A percentile compares a stretch with the other conserved stretches of the same genome.
phyloP scores from a whole-genome alignment of 2,113 vertebrate genomes.

The Collichthys lucidus region DNA sequence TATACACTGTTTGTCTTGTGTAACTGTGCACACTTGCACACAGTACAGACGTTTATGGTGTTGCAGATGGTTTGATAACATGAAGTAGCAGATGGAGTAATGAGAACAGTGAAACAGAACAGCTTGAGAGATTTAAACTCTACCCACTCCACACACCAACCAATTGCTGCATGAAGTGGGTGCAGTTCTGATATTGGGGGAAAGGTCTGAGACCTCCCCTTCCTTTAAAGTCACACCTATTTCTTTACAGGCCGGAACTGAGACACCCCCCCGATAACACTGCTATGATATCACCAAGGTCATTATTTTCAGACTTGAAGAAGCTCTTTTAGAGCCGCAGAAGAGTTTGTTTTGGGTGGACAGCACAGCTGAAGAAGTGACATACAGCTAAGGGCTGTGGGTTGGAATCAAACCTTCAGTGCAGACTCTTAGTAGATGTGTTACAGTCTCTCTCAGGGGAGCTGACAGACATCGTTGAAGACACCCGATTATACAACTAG shows the following conservation, averaged over 20 bases:
- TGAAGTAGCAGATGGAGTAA: background rate
- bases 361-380: too few relatives aligned
- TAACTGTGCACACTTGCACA: background rate
- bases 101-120: background rate
- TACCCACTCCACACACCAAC: background rate
- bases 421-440: too few relatives aligned
- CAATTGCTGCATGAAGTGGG: background rate
- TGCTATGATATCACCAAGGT: background rate
- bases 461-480: too few relatives aligned
- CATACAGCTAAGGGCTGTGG: too few relatives aligned
- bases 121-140: background rate
- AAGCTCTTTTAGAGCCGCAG: too few relatives aligned
- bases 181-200: background rate
- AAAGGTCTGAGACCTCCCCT: background rate
- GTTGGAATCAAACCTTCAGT: too few relatives aligned
- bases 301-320: background rate
- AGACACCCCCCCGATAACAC: background rate
- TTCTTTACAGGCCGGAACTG: background rate
- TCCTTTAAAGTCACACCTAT: background rate
- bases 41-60: background rate
- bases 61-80: background rate
- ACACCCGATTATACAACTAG: too few relatives aligned
- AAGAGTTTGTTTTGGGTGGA: too few relatives aligned
- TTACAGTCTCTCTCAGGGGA: too few relatives aligned
- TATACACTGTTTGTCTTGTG: too few relatives aligned